These are phyloP conservation scores for Sylvia atricapilla DNA, from an alignment of 2,113 vertebrate species.

Conservation along the genomic window DNA sequence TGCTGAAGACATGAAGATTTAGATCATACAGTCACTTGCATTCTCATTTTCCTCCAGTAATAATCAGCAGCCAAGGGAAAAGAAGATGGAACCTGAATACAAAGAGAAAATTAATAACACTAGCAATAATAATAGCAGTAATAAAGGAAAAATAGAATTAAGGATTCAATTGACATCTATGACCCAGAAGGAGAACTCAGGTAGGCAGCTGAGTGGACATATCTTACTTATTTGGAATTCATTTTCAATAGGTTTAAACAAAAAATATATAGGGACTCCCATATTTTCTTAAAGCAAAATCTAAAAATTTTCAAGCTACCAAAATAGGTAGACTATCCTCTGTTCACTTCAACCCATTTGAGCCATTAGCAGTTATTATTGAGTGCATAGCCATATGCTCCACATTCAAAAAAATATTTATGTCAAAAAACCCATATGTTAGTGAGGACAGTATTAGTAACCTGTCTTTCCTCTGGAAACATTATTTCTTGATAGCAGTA, in stretches of 20 bases:
- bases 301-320: neutral
- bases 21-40: neutral
- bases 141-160: neutral
- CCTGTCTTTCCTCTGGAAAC: neutral
- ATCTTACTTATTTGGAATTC: neutral
- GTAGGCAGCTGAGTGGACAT: neutral
- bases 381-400: neutral
- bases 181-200: neutral
- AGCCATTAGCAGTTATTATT: neutral
- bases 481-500: neutral
- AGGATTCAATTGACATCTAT: neutral
- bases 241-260: neutral
- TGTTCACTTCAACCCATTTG: neutral
- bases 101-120: neutral
- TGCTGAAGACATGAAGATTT: neutral
- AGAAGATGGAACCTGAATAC: neutral
- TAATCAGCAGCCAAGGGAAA: neutral
- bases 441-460: neutral
- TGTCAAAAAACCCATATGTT: neutral
- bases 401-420: neutral
- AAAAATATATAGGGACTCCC: neutral
- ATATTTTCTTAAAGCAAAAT: neutral
- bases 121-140: neutral
- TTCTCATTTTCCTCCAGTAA: neutral
- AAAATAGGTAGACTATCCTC: neutral